phyloP scores from a whole-genome alignment of 2,888 invertebrate species.

The Leptinotarsa juncta region DNA sequence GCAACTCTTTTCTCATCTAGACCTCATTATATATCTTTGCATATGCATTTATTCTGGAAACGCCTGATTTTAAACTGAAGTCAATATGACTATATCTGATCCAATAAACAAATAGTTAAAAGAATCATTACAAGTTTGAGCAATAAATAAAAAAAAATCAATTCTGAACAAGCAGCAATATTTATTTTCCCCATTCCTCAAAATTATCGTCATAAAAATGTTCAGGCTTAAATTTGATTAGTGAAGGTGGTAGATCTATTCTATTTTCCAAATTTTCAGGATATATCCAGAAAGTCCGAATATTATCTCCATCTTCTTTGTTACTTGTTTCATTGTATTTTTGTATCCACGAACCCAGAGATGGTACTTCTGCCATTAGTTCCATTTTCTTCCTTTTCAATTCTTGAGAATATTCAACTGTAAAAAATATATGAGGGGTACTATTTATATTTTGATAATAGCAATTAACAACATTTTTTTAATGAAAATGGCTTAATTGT shows the following conservation, averaged over 20 bases:
- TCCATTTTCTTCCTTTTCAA: conserved; percentile 48
- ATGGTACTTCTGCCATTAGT: conserved; percentile 57
- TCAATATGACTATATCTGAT: no score
- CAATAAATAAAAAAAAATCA: no score
- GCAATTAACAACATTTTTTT: not conserved
- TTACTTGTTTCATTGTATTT: conserved; percentile 60
- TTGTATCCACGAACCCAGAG: conserved; percentile 64
- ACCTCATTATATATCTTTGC: no score
- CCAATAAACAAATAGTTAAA: no score
- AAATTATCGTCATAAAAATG: conserved; percentile 68
- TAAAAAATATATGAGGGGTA: conserved; percentile 39
- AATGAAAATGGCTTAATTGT: no score
- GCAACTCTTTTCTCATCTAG: no score
- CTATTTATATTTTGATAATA: not conserved
- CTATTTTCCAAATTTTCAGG: conserved; percentile 67
- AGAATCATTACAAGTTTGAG: no score
- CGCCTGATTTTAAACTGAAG: no score
- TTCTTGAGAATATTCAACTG: conserved; percentile 62
- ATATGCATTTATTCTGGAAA: no score
- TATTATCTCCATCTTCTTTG: conserved; percentile 60
- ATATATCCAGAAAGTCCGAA: conserved; percentile 70
- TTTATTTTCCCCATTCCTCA: conserved; percentile 70
- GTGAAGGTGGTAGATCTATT: conserved; percentile 72
- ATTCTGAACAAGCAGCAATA: not conserved
- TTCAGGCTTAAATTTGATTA: conserved; percentile 69